phyloP scores from a whole-genome alignment of 2,797 vertebrate species.

The Enteromius anoplus region DNA sequence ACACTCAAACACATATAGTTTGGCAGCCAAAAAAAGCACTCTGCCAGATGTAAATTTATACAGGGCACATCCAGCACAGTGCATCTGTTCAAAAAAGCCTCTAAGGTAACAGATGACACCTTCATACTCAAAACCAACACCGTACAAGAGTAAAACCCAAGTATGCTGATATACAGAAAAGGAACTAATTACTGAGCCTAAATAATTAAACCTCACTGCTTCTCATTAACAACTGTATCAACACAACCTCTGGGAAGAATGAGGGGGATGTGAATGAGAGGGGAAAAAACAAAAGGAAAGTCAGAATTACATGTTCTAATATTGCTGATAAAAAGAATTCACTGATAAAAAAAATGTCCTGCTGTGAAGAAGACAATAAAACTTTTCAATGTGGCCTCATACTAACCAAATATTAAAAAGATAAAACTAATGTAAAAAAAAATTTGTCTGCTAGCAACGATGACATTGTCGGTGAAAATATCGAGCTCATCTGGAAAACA shows the following conservation, averaged over 20 bases:
- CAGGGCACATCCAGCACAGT: background rate
- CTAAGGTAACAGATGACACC: conserved; percentile 34
- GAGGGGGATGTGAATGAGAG: background rate
- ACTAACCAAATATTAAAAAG: background rate
- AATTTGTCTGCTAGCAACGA: background rate
- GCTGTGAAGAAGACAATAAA: background rate
- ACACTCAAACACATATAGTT: conserved; percentile 16
- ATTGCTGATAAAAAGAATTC: conserved; percentile 4
- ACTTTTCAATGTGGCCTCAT: background rate
- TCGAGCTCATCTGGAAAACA: background rate
- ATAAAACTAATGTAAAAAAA: background rate
- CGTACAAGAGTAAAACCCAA: background rate
- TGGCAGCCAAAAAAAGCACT: conserved; percentile 3
- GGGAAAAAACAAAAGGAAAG: background rate
- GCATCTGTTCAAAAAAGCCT: conserved; percentile 25
- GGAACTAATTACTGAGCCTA: conserved; percentile 33
- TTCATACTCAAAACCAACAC: conserved; percentile 1
- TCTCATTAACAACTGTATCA: conserved; percentile 6
- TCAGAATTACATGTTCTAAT: conserved; percentile 1
- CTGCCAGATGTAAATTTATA: conserved; percentile 6
- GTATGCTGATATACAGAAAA: conserved; percentile 11
- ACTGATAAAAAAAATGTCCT: background rate
- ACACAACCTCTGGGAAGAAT: conserved; percentile 4
- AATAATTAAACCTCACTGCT: conserved; percentile 26
- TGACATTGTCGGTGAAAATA: background rate